These are phyloP conservation scores for Epizoanthus stellaris DNA, from an alignment of 92 coral and sea anemone genomes.

Conservation along the genomic window DNA sequence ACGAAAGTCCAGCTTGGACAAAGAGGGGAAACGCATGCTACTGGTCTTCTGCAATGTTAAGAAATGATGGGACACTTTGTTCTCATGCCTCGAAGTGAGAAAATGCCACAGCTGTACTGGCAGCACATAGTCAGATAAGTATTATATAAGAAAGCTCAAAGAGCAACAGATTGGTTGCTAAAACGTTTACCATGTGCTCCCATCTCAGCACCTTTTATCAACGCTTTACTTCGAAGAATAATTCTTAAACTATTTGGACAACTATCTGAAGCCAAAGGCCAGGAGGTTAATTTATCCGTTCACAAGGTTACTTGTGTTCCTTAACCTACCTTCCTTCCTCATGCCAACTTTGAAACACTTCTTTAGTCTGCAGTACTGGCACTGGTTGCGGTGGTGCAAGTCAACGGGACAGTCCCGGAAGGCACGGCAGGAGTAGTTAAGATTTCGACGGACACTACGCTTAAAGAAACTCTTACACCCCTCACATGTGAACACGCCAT, in stretches of 20 bases:
- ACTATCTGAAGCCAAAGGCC: not conserved
- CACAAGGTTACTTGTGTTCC: not conserved
- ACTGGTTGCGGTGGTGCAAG: constrained; percentile 95
- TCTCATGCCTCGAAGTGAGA: too few relatives aligned
- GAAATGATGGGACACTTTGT: too few relatives aligned
- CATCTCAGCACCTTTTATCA: not conserved
- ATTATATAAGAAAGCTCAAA: too few relatives aligned
- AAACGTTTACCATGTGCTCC: too few relatives aligned
- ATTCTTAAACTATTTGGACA: not conserved
- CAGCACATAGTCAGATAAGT: too few relatives aligned
- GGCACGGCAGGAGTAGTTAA: constrained; percentile 91
- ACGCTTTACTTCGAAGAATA: not conserved
- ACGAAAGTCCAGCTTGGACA: too few relatives aligned
- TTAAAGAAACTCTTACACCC: constrained; percentile 98
- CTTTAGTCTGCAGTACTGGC: constrained; percentile 94
- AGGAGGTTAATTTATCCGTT: constrained; percentile 11
- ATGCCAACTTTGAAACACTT: constrained; percentile 98
- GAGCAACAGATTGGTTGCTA: too few relatives aligned
- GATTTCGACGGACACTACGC: constrained; percentile 91
- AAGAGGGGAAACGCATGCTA: too few relatives aligned
- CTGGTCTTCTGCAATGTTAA: too few relatives aligned
- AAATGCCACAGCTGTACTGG: too few relatives aligned
- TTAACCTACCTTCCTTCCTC: constrained; percentile 93
- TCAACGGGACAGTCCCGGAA: constrained; percentile 92
- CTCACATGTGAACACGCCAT: constrained; percentile 97